A percentile compares a stretch with the other conserved stretches of the same genome.
phyloP scores from a whole-genome alignment of 1,140 invertebrate species.

The Drosophila pandora region DNA sequence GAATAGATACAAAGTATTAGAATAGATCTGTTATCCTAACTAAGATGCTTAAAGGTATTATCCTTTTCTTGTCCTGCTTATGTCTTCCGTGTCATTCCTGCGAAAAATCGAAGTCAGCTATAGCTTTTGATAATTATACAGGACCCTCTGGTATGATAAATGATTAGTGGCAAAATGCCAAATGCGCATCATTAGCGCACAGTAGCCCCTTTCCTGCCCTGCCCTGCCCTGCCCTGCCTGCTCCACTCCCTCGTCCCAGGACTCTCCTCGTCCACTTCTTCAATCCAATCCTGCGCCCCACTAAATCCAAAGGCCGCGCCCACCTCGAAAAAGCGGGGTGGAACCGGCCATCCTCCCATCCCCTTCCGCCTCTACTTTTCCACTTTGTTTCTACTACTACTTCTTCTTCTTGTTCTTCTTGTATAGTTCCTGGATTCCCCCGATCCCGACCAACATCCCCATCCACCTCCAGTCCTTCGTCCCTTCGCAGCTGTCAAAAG shows the following conservation, averaged over 20 bases:
- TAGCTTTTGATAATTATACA: constrained; percentile 63
- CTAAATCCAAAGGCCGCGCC: constrained; percentile 62
- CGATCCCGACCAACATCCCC: constrained; percentile 7
- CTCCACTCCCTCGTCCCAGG: constrained; percentile 15
- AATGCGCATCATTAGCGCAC: constrained; percentile 63
- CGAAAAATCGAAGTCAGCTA: constrained; percentile 17
- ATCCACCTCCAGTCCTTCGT: constrained; percentile 6
- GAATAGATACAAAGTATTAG: too few species aligned
- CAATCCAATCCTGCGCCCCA: constrained; percentile 54
- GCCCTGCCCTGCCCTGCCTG: neutral
- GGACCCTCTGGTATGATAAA: constrained; percentile 50
- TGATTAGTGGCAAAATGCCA: constrained; percentile 66
- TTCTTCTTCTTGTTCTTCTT: constrained; percentile 1
- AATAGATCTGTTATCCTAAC: neutral
- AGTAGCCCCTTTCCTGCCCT: constrained; percentile 17
- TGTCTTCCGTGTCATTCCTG: neutral
- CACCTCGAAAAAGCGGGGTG: constrained; percentile 49
- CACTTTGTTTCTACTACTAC: neutral
- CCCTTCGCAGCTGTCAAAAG: constrained; percentile 72
- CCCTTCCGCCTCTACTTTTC: constrained; percentile 14
- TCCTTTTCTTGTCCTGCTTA: neutral
- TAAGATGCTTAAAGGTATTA: neutral
- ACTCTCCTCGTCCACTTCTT: neutral
- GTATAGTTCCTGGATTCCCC: constrained; percentile 9
- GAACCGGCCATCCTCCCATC: constrained; percentile 14